Evolutionary conservation across 53 echinoderm and acorn worm genomes (phyloP).

Genomic region (Temnopleurus reevesii): DNA sequence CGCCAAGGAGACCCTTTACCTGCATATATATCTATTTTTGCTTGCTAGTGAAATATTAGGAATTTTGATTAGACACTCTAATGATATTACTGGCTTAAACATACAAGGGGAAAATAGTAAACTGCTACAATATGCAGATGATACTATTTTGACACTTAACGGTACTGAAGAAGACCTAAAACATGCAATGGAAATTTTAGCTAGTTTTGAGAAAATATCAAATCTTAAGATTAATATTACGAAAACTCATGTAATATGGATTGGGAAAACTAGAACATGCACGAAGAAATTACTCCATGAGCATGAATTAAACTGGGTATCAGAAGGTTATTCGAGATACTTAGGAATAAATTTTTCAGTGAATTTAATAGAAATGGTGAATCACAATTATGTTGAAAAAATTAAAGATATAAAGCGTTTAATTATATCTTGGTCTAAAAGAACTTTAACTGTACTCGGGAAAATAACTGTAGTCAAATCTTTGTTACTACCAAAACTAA

Average conservation of each 20-base stretch:
- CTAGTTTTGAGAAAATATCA: background rate
- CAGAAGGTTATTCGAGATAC: background rate
- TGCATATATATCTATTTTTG: background rate
- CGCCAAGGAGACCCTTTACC: background rate
- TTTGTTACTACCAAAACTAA: background rate
- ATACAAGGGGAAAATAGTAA: background rate
- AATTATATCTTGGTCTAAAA: background rate
- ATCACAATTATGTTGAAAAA: background rate
- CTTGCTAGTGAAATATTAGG: background rate
- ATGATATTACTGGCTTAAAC: background rate
- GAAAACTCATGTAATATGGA: background rate
- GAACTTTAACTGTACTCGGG: background rate
- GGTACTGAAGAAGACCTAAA: background rate
- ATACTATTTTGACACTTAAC: too few species aligned
- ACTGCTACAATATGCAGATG: background rate
- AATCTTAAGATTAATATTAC: background rate
- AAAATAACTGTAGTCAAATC: background rate
- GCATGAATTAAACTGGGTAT: background rate
- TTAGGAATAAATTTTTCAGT: background rate
- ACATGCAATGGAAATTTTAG: background rate
- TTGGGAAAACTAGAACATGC: background rate
- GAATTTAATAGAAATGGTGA: background rate
- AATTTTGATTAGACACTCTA: background rate
- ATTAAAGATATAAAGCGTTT: background rate
- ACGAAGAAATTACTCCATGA: background rate